These are phyloP conservation scores for Myocastor coypus DNA, from an alignment of 2,113 vertebrate species.

Conservation along the genomic window DNA sequence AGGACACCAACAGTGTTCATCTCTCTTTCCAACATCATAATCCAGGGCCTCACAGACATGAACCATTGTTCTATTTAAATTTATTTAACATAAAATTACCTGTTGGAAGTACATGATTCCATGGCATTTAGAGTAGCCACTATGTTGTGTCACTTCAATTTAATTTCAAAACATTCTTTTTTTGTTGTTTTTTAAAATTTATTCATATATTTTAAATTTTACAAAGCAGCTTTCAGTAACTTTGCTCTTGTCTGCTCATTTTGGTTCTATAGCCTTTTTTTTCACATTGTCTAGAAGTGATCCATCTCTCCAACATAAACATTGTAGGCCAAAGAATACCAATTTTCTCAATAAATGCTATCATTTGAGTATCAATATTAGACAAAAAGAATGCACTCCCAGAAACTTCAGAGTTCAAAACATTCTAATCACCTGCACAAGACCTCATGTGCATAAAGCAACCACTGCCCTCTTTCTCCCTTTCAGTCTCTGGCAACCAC, in stretches of 20 bases:
- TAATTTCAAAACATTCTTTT: neutral
- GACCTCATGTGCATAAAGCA: neutral
- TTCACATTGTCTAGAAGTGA: neutral
- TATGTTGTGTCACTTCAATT: neutral
- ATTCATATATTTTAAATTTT: neutral
- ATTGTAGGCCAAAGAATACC: neutral
- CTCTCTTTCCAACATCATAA: rapidly evolving
- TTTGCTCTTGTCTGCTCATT: neutral
- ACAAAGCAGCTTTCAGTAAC: neutral
- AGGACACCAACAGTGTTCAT: neutral
- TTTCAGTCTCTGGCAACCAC: neutral
- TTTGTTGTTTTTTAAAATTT: too few relatives aligned
- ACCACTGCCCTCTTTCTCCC: too few relatives aligned
- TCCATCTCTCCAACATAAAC: neutral
- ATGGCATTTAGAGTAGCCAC: neutral
- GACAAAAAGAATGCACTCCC: neutral
- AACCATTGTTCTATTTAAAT: neutral
- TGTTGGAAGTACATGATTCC: neutral
- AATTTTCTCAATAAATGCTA: neutral
- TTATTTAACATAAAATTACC: neutral
- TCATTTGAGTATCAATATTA: neutral
- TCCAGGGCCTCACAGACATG: neutral
- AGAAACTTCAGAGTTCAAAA: too few relatives aligned
- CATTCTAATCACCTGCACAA: neutral
- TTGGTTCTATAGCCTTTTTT: neutral